Conservation (phyloP, 2,797 vertebrate species). For the Pelodytes ibericus region DNA sequence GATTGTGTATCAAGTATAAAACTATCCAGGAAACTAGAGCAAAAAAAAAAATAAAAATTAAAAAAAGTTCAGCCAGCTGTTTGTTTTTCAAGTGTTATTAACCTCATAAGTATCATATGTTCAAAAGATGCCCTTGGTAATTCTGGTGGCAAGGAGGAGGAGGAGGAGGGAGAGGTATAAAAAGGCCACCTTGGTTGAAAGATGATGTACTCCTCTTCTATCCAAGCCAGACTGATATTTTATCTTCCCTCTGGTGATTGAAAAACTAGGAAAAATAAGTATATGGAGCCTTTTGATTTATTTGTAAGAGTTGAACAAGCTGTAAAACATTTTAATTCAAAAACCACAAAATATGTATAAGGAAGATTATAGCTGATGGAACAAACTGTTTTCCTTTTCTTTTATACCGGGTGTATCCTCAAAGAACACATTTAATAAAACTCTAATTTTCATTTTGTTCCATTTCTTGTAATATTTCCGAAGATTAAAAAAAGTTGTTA, state of each 20-base stretch:
- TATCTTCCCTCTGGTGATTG: conserved; percentile 32
- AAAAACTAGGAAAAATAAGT: conserved; percentile 37
- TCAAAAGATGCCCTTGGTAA: conserved; percentile 41
- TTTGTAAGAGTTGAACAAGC: conserved; percentile 41
- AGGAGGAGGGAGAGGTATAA: conserved; percentile 32
- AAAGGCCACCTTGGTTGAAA: conserved; percentile 41
- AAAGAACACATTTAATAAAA: conserved; percentile 42
- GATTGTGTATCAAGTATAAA: conserved; percentile 55
- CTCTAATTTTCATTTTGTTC: conserved; percentile 39
- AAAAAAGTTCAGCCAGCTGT: conserved; percentile 53
- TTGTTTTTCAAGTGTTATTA: conserved; percentile 55
- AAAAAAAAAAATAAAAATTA: background rate
- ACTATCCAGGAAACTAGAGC: conserved; percentile 47
- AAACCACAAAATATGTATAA: conserved; percentile 53
- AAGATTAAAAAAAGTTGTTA: conserved; percentile 30
- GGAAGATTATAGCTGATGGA: conserved; percentile 47
- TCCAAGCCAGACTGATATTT: conserved; percentile 48
- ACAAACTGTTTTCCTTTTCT: conserved; percentile 40
- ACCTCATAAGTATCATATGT: conserved; percentile 46
- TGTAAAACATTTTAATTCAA: conserved; percentile 41
- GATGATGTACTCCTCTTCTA: conserved; percentile 10
- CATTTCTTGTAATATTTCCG: conserved; percentile 26
- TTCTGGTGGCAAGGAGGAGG: background rate
- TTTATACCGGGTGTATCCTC: conserved; percentile 30
- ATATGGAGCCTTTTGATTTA: conserved; percentile 41